Percentiles rank a stretch among this genome's conserved stretches.
Conservation (phyloP, 2,888 invertebrate species). For the Hydrotaea diabolus region DNA sequence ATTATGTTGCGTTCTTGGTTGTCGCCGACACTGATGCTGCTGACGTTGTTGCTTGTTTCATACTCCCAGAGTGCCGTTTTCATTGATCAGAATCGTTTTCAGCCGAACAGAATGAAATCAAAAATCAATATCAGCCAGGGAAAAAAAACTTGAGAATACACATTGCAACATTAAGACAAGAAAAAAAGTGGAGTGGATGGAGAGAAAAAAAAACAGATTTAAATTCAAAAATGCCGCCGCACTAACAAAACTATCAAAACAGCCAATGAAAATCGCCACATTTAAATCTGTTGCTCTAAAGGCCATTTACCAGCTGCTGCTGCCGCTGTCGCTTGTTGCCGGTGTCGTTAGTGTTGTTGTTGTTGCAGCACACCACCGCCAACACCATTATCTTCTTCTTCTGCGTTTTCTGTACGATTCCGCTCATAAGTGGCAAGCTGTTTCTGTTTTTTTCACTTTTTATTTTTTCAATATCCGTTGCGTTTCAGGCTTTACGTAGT, state of each 20-base stretch:
- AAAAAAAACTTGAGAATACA: conserved; percentile 47
- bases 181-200: not conserved
- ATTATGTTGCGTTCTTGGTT: conserved; percentile 36
- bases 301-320: conserved; percentile 67
- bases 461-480: conserved; percentile 64
- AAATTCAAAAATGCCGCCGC: conserved; percentile 60
- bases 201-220: conserved; percentile 15
- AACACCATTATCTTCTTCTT: conserved; percentile 66
- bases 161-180: conserved; percentile 33
- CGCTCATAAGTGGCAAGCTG: conserved; percentile 69
- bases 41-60: conserved; percentile 25
- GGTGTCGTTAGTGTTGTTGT: conserved; percentile 56
- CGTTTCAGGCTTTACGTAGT: conserved; percentile 17
- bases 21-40: conserved; percentile 26
- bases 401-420: conserved; percentile 41
- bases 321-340: conserved; percentile 34
- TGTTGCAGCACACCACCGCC: conserved; percentile 46
- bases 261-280: conserved; percentile 66
- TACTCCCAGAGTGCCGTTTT: conserved; percentile 28
- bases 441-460: conserved; percentile 51
- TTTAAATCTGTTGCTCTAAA: conserved; percentile 64
- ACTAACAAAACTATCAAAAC: conserved; percentile 64
- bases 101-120: conserved; percentile 11
- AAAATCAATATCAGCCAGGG: conserved; percentile 45
- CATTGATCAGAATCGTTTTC: conserved; percentile 46